Conservation (phyloP, 2,888 invertebrate genomes). For the Nesidiocoris tenuis region DNA sequence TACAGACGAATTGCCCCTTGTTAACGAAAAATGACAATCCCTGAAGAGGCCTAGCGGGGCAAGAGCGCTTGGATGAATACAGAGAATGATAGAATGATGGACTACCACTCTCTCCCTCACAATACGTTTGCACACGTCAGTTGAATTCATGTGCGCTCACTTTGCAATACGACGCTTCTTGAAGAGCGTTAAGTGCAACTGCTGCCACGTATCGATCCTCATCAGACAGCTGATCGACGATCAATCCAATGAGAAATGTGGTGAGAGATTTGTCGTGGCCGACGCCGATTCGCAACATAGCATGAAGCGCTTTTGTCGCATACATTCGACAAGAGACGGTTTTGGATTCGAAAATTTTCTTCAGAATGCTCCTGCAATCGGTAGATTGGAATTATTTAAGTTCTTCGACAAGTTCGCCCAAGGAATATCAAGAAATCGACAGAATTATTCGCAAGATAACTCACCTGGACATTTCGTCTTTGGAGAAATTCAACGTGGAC, state of each 20-base stretch:
- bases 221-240: constrained; percentile 84
- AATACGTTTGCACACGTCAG: no score
- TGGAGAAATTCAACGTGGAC: constrained; percentile 84
- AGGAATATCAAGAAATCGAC: no score
- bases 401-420: no score
- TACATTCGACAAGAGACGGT: constrained; percentile 70
- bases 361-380: constrained; percentile 59
- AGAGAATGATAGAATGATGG: no score
- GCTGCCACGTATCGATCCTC: constrained; percentile 75
- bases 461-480: constrained; percentile 69
- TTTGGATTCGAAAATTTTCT: constrained; percentile 58
- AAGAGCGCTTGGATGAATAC: no score
- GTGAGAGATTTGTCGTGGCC: constrained; percentile 60
- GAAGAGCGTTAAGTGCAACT: constrained; percentile 77
- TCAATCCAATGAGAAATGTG: constrained; percentile 80
- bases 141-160: constrained; percentile 60
- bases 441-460: constrained; percentile 49
- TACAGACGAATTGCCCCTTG: no score
- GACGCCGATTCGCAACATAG: constrained; percentile 75
- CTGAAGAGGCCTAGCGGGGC: no score
- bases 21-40: no score
- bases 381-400: no score
- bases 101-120: no score
- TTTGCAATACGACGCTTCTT: constrained; percentile 90
- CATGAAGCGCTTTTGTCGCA: constrained; percentile 86